Conservation (phyloP, 2,888 invertebrate genomes). For the Luffia ferchaultella region DNA sequence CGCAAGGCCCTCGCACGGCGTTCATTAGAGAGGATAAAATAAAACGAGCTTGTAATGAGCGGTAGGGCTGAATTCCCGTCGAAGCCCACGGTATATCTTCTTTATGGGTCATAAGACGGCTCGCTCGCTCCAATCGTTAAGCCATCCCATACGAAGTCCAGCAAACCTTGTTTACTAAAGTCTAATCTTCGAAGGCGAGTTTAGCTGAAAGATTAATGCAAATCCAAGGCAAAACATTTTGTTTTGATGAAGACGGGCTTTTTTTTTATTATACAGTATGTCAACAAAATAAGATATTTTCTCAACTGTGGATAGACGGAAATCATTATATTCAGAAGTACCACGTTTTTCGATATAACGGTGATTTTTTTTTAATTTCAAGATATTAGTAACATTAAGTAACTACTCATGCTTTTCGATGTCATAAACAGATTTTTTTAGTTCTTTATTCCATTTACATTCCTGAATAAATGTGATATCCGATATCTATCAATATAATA, state of each 20-base stretch:
- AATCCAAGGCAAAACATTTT: neutral
- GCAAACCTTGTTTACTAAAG: neutral
- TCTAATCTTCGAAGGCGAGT: neutral
- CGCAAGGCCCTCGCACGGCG: too few species aligned
- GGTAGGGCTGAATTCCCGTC: constrained; percentile 16
- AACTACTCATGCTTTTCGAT: too few species aligned
- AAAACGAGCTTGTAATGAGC: constrained; percentile 19
- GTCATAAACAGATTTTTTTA: too few species aligned
- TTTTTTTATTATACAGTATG: neutral
- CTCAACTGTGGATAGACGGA: neutral
- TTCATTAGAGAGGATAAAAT: constrained; percentile 17
- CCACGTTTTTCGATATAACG: too few species aligned
- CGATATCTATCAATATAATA: too few species aligned
- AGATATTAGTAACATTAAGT: too few species aligned
- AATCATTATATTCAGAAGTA: neutral
- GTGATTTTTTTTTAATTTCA: too few species aligned
- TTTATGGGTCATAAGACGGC: constrained; percentile 18
- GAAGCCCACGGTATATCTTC: constrained; percentile 18
- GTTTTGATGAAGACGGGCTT: neutral
- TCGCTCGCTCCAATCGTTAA: neutral
- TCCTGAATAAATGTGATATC: too few species aligned
- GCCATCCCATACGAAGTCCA: neutral
- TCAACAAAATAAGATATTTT: neutral
- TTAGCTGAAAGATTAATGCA: neutral
- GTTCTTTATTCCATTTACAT: too few species aligned